Evolutionary conservation across 2,797 vertebrate genomes (phyloP).

Genomic region (Notamacropus eugenii): DNA sequence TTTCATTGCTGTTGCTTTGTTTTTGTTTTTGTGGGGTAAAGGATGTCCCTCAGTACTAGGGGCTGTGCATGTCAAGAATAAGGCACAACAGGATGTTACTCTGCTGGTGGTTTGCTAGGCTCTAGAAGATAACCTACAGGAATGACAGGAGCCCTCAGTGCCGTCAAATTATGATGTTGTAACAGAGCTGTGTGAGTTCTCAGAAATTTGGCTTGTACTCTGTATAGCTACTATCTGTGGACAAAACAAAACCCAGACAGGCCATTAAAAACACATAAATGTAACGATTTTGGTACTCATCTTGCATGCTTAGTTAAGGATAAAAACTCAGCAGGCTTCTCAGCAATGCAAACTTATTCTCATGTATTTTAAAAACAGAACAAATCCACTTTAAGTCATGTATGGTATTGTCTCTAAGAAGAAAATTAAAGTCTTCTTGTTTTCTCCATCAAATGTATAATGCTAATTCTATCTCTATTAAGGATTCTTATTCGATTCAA

Average conservation of each 20-base stretch:
- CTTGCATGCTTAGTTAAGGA: slow-evolving; percentile 67
- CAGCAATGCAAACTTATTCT: background rate
- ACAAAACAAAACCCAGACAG: slow-evolving; percentile 60
- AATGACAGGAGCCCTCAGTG: background rate
- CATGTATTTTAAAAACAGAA: fast-evolving
- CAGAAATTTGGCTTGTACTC: slow-evolving; percentile 26
- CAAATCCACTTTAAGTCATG: background rate
- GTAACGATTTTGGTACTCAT: slow-evolving; percentile 40
- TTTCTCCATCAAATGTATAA: background rate
- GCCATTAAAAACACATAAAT: slow-evolving; percentile 62
- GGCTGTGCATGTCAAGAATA: fast-evolving
- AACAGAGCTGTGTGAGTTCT: slow-evolving; percentile 38
- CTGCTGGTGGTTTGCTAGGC: background rate
- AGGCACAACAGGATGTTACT: background rate
- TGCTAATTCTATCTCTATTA: background rate
- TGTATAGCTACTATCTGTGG: slow-evolving; percentile 25
- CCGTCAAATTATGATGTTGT: background rate
- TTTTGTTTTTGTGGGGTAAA: background rate
- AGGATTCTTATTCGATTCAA: background rate
- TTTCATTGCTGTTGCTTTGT: background rate
- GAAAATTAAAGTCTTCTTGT: background rate
- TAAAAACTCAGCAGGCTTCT: slow-evolving; percentile 15
- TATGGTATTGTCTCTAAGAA: background rate
- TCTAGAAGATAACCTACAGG: background rate
- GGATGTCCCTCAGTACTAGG: background rate